Percentiles rank a stretch among this genome's conserved stretches.
Conservation (phyloP, 2,113 vertebrate species). For the Boulengeromyrus knoepffleri region DNA sequence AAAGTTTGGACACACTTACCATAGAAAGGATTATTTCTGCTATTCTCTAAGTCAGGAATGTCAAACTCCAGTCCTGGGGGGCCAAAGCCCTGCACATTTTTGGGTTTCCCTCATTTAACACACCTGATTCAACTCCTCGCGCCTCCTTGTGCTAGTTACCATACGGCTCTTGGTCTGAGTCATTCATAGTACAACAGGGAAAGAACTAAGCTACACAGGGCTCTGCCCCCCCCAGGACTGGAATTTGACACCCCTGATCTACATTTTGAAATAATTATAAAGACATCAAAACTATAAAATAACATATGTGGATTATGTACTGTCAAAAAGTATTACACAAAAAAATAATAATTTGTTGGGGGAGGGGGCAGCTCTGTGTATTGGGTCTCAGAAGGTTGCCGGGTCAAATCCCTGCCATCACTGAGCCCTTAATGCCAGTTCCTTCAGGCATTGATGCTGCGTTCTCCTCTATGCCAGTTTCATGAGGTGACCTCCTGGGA, state of each 20-base stretch:
- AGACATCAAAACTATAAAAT: not conserved
- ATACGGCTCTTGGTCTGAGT: too few species aligned
- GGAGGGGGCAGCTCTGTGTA: not conserved
- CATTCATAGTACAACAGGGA: too few species aligned
- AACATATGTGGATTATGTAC: not conserved
- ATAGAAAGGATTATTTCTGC: not conserved
- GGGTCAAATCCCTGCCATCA: not conserved
- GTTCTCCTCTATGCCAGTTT: not conserved
- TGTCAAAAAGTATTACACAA: not conserved
- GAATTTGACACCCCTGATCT: too few species aligned
- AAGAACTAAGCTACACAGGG: too few species aligned
- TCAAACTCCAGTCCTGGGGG: too few species aligned
- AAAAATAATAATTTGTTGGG: not conserved
- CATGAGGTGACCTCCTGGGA: not conserved
- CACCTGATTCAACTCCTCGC: too few species aligned
- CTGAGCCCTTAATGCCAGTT: not conserved
- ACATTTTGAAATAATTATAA: not conserved
- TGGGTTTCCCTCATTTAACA: too few species aligned
- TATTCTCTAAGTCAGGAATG: not conserved
- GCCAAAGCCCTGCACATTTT: too few species aligned
- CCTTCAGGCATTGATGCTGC: not conserved
- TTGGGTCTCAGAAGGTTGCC: not conserved
- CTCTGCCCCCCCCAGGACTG: too few species aligned
- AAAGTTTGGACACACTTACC: not conserved
- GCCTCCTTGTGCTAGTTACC: too few species aligned